Base-by-base conservation (phyloP, 2,797 vertebrate species). In the Aplochiton taeniatus region DNA sequence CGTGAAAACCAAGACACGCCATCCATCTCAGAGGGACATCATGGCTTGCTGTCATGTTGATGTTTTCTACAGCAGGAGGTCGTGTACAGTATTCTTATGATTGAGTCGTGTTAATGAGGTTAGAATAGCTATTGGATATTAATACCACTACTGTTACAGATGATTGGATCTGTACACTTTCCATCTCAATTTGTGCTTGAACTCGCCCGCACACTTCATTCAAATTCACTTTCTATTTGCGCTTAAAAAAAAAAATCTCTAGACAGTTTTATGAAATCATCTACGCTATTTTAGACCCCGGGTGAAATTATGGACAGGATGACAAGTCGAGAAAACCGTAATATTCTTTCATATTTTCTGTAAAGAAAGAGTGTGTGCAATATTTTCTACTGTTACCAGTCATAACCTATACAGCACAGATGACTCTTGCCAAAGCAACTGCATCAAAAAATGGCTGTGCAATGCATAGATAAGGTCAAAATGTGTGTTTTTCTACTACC, bases 311-410 rank as follows among this genome's bases (percentile, higher is more conserved):
- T 66, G 64, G 45, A 63, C 76, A 66, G 13, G 52, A 69, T 75
- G 64, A 75, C 20, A 77, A 74, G 77, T 79, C 77, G 79, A 73
- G 77, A 52, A 63, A 89, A 87, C 83, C 84, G 63, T 82, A 82
- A 82, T 82, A 82, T 91, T 90, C 90, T 8, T 65, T 68, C 71
- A 67, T 77, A 68, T 92, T 88, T 89, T 91, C 81, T 94, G 91
- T 92, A 92, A 83, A 91, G 90, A 91, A 90, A 91, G 93, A 90
- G 81, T 69, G 89, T 87, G 93, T 95, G 94, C 94, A 94, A 94
- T 96, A 94, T 93, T 93, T 90, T 90, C 77, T 93, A 91, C 87
- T 78, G 88, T 94, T 92, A 88, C 57, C 6, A 67, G 78, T 75
- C 69, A 20, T 11, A 44, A 80, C 72, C 66, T 63, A 89, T 88